Evolutionary conservation across 2,888 invertebrate genomes (phyloP).

Genomic region (Troilus luridus): DNA sequence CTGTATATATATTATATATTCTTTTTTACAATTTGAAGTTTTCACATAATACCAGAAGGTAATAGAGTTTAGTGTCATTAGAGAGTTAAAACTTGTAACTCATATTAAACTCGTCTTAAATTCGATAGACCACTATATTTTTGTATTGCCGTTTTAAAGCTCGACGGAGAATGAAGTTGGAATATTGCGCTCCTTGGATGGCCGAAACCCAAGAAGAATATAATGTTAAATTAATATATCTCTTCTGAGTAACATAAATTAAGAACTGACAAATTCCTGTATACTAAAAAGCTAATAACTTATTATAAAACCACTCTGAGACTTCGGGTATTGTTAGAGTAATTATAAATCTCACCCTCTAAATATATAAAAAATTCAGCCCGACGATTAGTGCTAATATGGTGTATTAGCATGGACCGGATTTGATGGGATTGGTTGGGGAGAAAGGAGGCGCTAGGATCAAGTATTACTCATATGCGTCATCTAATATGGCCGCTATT

Average conservation of each 20-base stretch:
- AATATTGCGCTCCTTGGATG: no score
- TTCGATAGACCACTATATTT: no score
- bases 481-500: neutral
- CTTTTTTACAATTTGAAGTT: no score
- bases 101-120: no score
- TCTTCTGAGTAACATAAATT: neutral
- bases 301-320: neutral
- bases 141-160: no score
- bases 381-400: neutral
- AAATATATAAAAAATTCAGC: neutral
- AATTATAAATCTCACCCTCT: neutral
- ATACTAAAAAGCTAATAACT: neutral
- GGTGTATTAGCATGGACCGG: neutral
- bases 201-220: no score
- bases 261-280: neutral
- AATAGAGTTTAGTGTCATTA: no score
- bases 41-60: no score
- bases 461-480: constrained; percentile 11
- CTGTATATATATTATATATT: no score
- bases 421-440: constrained; percentile 3
- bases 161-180: no score
- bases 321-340: neutral
- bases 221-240: neutral
- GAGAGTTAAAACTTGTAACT: no score
- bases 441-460: neutral